These are phyloP conservation scores for Crossoptilon crossoptilon DNA, from an alignment of 2,797 vertebrate genomes.

Conservation along the genomic window DNA sequence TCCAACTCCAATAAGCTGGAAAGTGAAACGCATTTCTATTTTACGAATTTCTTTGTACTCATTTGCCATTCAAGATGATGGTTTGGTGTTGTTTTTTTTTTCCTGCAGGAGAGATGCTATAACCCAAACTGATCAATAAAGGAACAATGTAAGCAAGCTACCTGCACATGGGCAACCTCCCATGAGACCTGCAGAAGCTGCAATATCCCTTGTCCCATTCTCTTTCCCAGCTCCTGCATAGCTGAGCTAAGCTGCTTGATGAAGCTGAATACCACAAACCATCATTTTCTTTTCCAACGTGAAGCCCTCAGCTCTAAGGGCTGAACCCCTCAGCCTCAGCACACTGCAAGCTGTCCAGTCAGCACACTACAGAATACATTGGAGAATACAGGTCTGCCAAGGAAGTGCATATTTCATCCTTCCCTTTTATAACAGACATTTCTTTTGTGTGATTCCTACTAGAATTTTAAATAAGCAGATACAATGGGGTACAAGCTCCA, in stretches of 20 bases:
- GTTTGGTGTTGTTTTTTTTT: not conserved
- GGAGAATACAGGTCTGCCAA: not conserved
- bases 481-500: not conserved
- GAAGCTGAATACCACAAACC: not conserved
- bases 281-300: not conserved
- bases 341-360: not conserved
- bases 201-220: not conserved
- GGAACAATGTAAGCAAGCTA: not conserved
- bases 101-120: not conserved
- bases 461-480: not conserved
- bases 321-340: not conserved
- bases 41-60: not conserved
- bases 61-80: not conserved
- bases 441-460: not conserved
- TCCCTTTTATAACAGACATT: not conserved
- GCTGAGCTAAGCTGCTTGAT: not conserved
- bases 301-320: too few species aligned
- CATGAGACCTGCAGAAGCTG: not conserved
- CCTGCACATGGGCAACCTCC: too few species aligned
- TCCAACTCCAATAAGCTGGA: constrained; percentile 27
- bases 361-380: not conserved
- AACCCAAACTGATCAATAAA: not conserved
- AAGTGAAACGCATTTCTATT: not conserved
- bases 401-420: not conserved
- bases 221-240: not conserved